A percentile compares a stretch with the other conserved stretches of the same genome.
Evolutionary conservation across 1,140 invertebrate genomes (phyloP).

Genomic region (Drosophila santomea): DNA sequence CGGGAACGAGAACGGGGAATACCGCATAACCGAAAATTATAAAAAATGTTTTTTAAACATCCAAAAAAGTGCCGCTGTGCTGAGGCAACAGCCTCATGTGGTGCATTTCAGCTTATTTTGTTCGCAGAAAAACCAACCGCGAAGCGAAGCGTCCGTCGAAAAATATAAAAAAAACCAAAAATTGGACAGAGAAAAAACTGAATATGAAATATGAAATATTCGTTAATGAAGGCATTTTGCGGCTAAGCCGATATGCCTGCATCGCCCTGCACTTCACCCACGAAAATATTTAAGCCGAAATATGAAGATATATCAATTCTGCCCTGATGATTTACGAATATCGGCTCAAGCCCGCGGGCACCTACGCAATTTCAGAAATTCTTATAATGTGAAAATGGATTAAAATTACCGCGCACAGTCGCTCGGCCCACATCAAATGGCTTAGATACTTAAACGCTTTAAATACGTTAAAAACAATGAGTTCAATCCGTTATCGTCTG

Average conservation of each 20-base stretch:
- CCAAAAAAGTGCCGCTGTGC: constrained; percentile 23
- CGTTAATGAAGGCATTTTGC: constrained; percentile 82
- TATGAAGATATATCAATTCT: constrained; percentile 41
- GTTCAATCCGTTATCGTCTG: constrained; percentile 38
- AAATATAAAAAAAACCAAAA: constrained; percentile 28
- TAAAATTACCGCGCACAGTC: constrained; percentile 6
- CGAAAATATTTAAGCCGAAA: constrained; percentile 30
- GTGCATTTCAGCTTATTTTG: constrained; percentile 76
- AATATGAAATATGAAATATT: constrained; percentile 60
- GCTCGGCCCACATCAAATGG: constrained; percentile 27
- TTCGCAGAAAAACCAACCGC: constrained; percentile 63
- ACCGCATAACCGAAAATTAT: constrained; percentile 43
- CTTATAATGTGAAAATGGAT: constrained; percentile 32
- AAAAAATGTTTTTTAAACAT: constrained; percentile 50
- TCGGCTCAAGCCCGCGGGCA: not conserved
- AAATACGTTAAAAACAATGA: constrained; percentile 47
- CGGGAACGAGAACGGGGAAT: not conserved
- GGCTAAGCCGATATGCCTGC: constrained; percentile 60
- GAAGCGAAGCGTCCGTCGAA: constrained; percentile 11
- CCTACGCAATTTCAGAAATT: constrained; percentile 35
- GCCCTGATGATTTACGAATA: constrained; percentile 39
- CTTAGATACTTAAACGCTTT: constrained; percentile 51
- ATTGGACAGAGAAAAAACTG: not conserved
- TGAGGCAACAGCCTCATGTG: constrained; percentile 38
- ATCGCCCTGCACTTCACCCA: constrained; percentile 40